phyloP scores from a whole-genome alignment of 2,888 invertebrate species.

The Parnassius smintheus region DNA sequence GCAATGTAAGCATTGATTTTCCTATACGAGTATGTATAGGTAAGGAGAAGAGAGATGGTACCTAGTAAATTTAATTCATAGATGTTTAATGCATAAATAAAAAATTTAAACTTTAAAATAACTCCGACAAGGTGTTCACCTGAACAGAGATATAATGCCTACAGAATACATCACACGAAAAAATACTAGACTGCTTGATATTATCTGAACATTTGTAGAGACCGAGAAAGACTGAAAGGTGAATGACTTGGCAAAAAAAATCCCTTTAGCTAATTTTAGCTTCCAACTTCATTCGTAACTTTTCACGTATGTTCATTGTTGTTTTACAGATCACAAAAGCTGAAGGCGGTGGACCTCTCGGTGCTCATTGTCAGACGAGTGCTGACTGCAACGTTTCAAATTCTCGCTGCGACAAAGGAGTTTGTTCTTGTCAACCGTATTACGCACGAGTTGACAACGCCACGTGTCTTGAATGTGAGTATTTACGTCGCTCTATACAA shows the following conservation, averaged over 20 bases:
- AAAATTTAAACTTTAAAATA: no score
- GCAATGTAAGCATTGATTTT: no score
- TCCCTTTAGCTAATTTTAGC: neutral
- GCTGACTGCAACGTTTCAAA: conserved; percentile 84
- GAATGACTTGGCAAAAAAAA: conserved; percentile 16
- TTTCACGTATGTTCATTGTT: conserved; percentile 24
- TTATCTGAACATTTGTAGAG: no score
- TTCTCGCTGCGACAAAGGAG: conserved; percentile 85
- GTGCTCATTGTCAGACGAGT: conserved; percentile 83
- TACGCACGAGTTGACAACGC: conserved; percentile 89
- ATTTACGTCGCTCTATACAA: conserved; percentile 19
- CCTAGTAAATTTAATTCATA: no score
- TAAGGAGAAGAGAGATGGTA: no score
- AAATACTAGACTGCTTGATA: no score
- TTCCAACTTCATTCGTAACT: conserved; percentile 24
- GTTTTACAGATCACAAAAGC: conserved; percentile 53
- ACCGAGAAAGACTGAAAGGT: neutral
- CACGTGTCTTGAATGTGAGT: conserved; percentile 92
- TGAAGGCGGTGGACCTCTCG: conserved; percentile 65
- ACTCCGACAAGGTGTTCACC: no score
- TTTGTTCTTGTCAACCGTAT: conserved; percentile 91
- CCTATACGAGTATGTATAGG: no score
- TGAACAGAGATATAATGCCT: no score
- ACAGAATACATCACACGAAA: no score
- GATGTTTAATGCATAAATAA: no score